Evolutionary conservation across 2,888 invertebrate genomes (phyloP).

Genomic region (Phlogophora meticulosa): DNA sequence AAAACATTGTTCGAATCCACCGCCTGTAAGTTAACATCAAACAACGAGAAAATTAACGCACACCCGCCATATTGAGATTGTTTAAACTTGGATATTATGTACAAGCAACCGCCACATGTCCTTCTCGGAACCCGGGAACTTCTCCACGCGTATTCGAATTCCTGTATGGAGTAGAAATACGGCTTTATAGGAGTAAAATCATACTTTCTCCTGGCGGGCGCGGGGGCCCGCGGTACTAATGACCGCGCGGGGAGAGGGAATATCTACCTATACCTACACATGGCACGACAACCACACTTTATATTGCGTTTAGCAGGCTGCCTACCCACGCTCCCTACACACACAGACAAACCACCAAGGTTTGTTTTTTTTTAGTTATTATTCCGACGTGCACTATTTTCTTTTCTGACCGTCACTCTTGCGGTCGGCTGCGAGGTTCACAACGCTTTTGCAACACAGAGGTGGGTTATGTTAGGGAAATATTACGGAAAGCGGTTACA

Average conservation of each 20-base stretch:
- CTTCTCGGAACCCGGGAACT: slow-evolving; percentile 87
- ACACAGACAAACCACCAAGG: slow-evolving; percentile 77
- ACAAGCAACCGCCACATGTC: slow-evolving; percentile 88
- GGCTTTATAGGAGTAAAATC: slow-evolving; percentile 91
- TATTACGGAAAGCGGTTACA: slow-evolving; percentile 58
- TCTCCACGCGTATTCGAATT: slow-evolving; percentile 89
- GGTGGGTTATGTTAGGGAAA: slow-evolving; percentile 56
- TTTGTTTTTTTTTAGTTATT: slow-evolving; percentile 88
- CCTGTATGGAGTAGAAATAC: slow-evolving; percentile 91
- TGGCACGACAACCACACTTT: slow-evolving; percentile 89
- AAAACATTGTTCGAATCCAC: slow-evolving; percentile 47
- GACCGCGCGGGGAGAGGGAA: slow-evolving; percentile 90
- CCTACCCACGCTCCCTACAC: slow-evolving; percentile 87
- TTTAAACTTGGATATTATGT: slow-evolving; percentile 89
- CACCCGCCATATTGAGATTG: slow-evolving; percentile 85
- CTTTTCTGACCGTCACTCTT: slow-evolving; percentile 80
- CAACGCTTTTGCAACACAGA: slow-evolving; percentile 68
- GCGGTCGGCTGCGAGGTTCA: slow-evolving; percentile 70
- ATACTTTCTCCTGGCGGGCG: slow-evolving; percentile 89
- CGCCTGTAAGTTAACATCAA: slow-evolving; percentile 65
- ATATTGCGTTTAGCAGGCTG: slow-evolving; percentile 90
- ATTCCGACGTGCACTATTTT: slow-evolving; percentile 88
- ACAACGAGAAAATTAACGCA: slow-evolving; percentile 79
- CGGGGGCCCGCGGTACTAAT: slow-evolving; percentile 87
- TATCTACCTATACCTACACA: slow-evolving; percentile 85